Evolutionary conservation across 1,140 invertebrate genomes (phyloP).

Genomic region (Bombus superbus): DNA sequence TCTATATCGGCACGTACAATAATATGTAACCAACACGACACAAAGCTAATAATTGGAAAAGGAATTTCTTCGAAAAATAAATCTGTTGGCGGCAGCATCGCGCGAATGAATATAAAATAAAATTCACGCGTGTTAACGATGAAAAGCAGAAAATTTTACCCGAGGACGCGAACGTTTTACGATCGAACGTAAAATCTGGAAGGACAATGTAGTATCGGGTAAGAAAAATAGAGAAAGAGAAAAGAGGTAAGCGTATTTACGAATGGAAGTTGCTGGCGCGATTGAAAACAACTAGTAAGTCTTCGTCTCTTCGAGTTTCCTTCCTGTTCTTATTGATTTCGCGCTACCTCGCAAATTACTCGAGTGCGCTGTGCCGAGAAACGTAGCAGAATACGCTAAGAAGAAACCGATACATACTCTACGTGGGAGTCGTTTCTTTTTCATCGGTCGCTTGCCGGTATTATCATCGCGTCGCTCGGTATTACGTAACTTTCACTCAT

Average conservation of each 20-base stretch:
- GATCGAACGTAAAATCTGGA: slow-evolving; percentile 2
- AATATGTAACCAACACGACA: neutral
- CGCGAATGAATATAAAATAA: neutral
- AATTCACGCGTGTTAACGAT: neutral
- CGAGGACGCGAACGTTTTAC: neutral
- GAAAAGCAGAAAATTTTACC: neutral
- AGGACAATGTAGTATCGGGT: neutral
- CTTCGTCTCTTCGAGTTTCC: slow-evolving; percentile 30
- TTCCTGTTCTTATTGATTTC: slow-evolving; percentile 40
- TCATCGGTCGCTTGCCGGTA: neutral
- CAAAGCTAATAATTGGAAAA: neutral
- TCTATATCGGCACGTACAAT: no score
- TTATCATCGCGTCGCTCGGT: neutral
- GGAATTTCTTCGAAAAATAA: neutral
- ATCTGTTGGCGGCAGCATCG: neutral
- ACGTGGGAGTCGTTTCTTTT: neutral
- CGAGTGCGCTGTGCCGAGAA: slow-evolving; percentile 18
- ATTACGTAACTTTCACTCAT: slow-evolving; percentile 5
- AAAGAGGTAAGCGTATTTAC: neutral
- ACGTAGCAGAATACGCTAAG: slow-evolving; percentile 21
- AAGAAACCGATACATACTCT: slow-evolving; percentile 36
- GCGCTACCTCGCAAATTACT: slow-evolving; percentile 36
- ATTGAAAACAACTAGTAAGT: slow-evolving; percentile 41
- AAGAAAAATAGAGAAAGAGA: neutral
- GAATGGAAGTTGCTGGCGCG: slow-evolving; percentile 10